Base-by-base conservation (phyloP, 2,797 vertebrate species). In the Mareca strepera region DNA sequence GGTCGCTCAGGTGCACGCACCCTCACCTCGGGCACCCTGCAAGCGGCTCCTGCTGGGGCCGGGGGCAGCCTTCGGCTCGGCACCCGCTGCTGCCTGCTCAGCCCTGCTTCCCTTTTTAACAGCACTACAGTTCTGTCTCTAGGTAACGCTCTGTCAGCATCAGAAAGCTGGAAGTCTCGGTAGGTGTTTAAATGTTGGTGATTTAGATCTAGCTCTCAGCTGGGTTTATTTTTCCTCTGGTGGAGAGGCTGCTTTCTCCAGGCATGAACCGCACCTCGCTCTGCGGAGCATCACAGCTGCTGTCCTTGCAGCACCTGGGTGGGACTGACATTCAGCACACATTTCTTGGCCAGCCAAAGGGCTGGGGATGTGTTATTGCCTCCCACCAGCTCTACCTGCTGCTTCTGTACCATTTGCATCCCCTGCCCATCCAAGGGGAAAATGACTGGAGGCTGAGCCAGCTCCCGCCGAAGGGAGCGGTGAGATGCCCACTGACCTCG, bases 351-450 rank as follows among this genome's bases (percentile, higher is more conserved):
- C 76, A 55, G 78, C 93, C 75, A 37, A 76, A 78, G 78, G 64
- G 75, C 64, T 75, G 84, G 21, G 56, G 82, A 25, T 69, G 74
- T 92, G 86, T 90, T 75, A 87, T 90, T 94, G 91, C 81, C 81
- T 95, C 81, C 93, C 86, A 59, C 56, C 46, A 28, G 74, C 82
- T 80, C 72, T 31, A 2, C 22, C 0, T 84, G 81, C 90, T 75
- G 50, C 0, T 6, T 92, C 94, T 85, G 44, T 56, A 92, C 72
- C 26, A 1, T 94, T 94, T 90, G 74, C 93, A 78, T 95, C 83
- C 90, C 68, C 74, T 90, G 94, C 95, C 86, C 94, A 73, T 87
- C 94, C 90, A 91, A 93, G 86, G 74, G 92, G 86, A 96, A 96
- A 96, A 94, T 76, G 81, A 82, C 50, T 28, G 62, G 72, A 82